Evolutionary conservation across 2,113 vertebrate species (phyloP).

Genomic region (Alectura lathami): DNA sequence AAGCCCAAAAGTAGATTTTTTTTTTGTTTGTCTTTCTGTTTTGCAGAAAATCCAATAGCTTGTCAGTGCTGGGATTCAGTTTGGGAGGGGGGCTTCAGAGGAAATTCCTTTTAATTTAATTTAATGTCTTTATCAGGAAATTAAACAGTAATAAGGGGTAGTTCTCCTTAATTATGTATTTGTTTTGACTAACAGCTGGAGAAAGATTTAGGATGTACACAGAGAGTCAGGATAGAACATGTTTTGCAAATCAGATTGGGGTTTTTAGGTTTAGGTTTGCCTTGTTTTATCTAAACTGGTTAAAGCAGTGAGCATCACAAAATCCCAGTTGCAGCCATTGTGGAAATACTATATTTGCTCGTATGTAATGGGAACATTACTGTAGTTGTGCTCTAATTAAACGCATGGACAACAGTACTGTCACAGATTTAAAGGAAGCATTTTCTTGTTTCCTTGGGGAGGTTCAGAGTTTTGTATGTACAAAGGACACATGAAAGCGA

Average conservation of each 20-base stretch:
- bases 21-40: constrained; percentile 50
- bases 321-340: constrained; percentile 3
- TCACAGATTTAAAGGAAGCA: not conserved
- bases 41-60: constrained; percentile 48
- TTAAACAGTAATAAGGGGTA: constrained; percentile 42
- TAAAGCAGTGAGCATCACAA: not conserved
- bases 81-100: constrained; percentile 9
- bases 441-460: not conserved
- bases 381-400: not conserved
- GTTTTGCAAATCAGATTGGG: constrained; percentile 43
- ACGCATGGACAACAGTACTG: not conserved
- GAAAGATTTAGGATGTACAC: constrained; percentile 41
- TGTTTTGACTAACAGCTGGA: constrained; percentile 65
- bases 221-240: constrained; percentile 37
- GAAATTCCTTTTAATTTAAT: constrained; percentile 64
- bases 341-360: constrained; percentile 23
- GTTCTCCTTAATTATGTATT: constrained; percentile 65
- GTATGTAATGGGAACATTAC: not conserved
- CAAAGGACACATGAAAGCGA: not conserved
- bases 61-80: not conserved
- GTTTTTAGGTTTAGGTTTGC: constrained; percentile 1
- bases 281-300: constrained; percentile 20
- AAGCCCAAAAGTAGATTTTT: constrained; percentile 69
- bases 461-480: not conserved
- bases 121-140: constrained; percentile 54